Evolutionary conservation across 2,113 vertebrate species (phyloP), one percentile per base, ranked within the genome.

Genomic region (Grallaria varia): DNA sequence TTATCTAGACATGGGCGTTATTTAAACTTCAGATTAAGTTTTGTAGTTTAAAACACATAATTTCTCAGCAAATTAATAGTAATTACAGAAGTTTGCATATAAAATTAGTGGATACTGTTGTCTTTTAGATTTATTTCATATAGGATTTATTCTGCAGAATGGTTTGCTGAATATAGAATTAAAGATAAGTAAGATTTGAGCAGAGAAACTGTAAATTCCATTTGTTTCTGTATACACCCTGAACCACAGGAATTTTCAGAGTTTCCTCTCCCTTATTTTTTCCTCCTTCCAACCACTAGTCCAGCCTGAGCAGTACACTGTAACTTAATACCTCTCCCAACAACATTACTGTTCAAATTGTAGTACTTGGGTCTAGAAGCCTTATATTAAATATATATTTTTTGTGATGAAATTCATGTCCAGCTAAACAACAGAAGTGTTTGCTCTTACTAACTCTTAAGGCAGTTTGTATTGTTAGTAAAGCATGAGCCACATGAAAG

Each of bases 161-260:
- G 76, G 37, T 56, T 89, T 80, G 39, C 58, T 96, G 18, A 67
- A 47, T 78, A 22, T 77, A 49, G 82, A 77, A 84, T 90, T 94
- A 88, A 94, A 91, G 75, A 91, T 94, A 91, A 95, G 75, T 95
- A 33, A 2, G 60, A 42, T 94, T 97, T 97, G 86, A 96, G 72
- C 73, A 93, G 78, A 96, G 84, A 87, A 95, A 60, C 94, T 96
- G 67, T 97, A 96, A 96, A 95, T 96, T 79, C 80, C 52, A 63
- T 97, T 97, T 97, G 79, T 93, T 87, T 97, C 93, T 98, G 96
- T 96, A 90, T 97, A 96, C 95, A 94, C 78, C 83, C 95, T 93
- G 94, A 96, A 95, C 97, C 97, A 95, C 95, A 98, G 96, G 96
- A 97, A 97, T 98, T 97, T 94, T 97, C 90, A 92, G 92, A 63